Base-by-base conservation (phyloP, 2,113 vertebrate species). In the Colistium nudipinnis region DNA sequence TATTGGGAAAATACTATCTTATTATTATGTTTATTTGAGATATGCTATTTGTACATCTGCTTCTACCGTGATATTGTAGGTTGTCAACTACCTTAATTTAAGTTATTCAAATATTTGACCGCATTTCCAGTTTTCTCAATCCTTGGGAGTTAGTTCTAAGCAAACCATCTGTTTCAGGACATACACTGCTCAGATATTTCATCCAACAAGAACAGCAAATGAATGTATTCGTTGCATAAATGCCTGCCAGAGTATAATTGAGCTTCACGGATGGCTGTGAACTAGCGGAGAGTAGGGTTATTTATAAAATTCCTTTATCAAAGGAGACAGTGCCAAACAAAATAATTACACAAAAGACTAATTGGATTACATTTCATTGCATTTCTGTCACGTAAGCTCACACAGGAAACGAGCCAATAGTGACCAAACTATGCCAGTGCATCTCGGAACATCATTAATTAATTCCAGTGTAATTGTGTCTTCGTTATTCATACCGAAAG, bases 241-340 rank as follows among this genome's bases (percentile, higher is more conserved):
- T 7, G n/a, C 20, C 20, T 27, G 9, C 38, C n/a, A 49, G 13
- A 30, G 31, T 20, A 65, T 17, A 13, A 17, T 13, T 11, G 22
- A 19, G n/a, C 61, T 64, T n/a, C n/a, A n/a, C n/a, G 62, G 38
- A n/a, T 67, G 24, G 64, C 73, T 66, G 55, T 70, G 63, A 80
- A 73, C 66, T 3, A 24, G 25, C 19, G 2, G 25, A 63, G 61
- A 22, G n/a, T 16, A 45, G n/a, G n/a, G 17, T 43, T n/a, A 14
- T 12, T 3, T 43, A 43, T 16, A 12, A 39, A 39, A 14, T 43
- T 43, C n/a, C 39, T 43, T 39, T 38, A 4, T 9, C 30, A 30
- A 69, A 67, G 10, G 38, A 47, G 30, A 39, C 31, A 19, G 25
- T 54, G 70, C 70, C 79, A 84, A 84, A 60, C 7, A 22, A 82